These are phyloP conservation scores for Coregonus clupeaformis DNA, from an alignment of 2,113 vertebrate species.

Conservation along the genomic window DNA sequence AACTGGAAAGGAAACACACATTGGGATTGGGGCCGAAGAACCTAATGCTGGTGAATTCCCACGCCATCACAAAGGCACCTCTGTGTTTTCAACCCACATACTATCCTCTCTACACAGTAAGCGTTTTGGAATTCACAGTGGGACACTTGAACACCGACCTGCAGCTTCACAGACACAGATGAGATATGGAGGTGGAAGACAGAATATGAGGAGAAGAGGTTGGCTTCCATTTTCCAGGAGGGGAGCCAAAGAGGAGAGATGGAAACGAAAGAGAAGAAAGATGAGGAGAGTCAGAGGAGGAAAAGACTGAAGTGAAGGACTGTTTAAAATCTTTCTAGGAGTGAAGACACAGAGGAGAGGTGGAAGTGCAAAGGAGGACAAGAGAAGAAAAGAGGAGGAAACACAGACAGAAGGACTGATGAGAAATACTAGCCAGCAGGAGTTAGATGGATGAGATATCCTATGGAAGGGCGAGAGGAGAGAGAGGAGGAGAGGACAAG, in stretches of 20 bases:
- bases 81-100: not conserved
- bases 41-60: slow-evolving; percentile 35
- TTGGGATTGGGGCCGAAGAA: slow-evolving; percentile 33
- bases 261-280: no score
- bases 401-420: not conserved
- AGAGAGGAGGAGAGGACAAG: not conserved
- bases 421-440: not conserved
- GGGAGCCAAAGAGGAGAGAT: no score
- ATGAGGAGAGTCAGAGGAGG: no score
- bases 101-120: slow-evolving; percentile 20
- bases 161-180: not conserved
- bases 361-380: not conserved
- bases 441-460: not conserved
- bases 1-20: slow-evolving; percentile 40
- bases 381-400: not conserved
- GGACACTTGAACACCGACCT: slow-evolving; percentile 19
- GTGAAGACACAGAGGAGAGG: not conserved
- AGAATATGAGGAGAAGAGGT: no score
- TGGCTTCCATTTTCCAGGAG: no score
- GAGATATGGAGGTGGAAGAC: no score
- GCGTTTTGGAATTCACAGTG: slow-evolving; percentile 15
- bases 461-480: not conserved
- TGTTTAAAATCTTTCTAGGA: not conserved
- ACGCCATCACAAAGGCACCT: slow-evolving; percentile 17
- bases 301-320: no score